A percentile compares a stretch with the other conserved stretches of the same genome.
phyloP scores from a whole-genome alignment of 1,140 invertebrate genomes.

The Olivierus martensii region DNA sequence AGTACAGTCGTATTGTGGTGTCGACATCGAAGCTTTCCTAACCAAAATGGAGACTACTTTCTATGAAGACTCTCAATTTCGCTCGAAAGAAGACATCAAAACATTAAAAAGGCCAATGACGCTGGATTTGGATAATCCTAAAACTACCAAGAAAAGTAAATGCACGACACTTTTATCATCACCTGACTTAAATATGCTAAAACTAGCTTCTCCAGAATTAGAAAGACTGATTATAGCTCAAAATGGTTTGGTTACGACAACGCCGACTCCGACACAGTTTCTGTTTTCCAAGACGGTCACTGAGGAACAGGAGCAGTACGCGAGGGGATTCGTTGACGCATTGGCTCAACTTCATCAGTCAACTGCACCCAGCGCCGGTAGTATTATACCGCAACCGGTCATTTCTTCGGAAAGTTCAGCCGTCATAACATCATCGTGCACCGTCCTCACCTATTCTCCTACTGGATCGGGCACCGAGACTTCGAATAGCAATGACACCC shows the following conservation, averaged over 20 bases:
- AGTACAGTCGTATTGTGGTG: constrained; percentile 27
- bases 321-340: constrained; percentile 83
- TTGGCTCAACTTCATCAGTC: constrained; percentile 66
- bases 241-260: constrained; percentile 48
- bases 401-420: too few relatives aligned
- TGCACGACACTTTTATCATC: constrained; percentile 54
- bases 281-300: constrained; percentile 57
- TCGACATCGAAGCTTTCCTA: constrained; percentile 50
- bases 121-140: constrained; percentile 60
- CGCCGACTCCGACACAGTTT: constrained; percentile 52
- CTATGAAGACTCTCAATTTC: constrained; percentile 37
- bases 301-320: constrained; percentile 82
- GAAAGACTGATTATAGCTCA: constrained; percentile 64
- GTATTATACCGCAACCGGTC: too few relatives aligned
- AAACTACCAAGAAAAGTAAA: constrained; percentile 29
- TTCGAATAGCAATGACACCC: constrained; percentile 20
- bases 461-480: too few relatives aligned
- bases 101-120: constrained; percentile 48
- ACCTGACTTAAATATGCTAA: constrained; percentile 71
- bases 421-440: too few relatives aligned
- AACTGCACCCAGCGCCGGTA: constrained; percentile 24
- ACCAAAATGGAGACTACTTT: constrained; percentile 51
- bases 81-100: constrained; percentile 31
- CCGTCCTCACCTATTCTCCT: too few relatives aligned
- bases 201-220: constrained; percentile 69